Evolutionary conservation across 2,888 invertebrate genomes (phyloP), one percentile per base, ranked within the genome.

Genomic region (Lomographa bimaculata): DNA sequence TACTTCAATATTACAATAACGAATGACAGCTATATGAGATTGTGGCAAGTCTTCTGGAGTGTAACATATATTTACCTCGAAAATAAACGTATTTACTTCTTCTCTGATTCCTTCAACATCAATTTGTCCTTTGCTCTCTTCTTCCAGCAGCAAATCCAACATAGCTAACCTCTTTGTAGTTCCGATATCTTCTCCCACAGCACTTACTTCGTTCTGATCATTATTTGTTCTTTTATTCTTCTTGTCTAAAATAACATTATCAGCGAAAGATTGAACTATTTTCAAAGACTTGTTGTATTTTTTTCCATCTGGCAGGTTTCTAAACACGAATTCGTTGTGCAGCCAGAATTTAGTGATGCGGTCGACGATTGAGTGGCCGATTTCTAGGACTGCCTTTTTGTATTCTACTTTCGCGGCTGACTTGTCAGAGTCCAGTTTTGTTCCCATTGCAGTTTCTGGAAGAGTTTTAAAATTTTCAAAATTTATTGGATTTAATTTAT

Each of bases 1-100:
- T n/a, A n/a, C n/a, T n/a, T n/a, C n/a, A n/a, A n/a, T n/a, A n/a
- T n/a, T n/a, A n/a, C n/a, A n/a, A n/a, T n/a, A n/a, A n/a, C n/a
- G n/a, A n/a, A n/a, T n/a, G n/a, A n/a, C n/a, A n/a, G n/a, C n/a
- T n/a, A n/a, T n/a, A n/a, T n/a, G n/a, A n/a, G n/a, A n/a, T n/a
- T n/a, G n/a, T n/a, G n/a, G n/a, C n/a, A n/a, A n/a, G n/a, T n/a
- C n/a, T n/a, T n/a, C n/a, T n/a, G n/a, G n/a, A n/a, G n/a, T n/a
- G n/a, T n/a, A n/a, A n/a, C n/a, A n/a, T n/a, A n/a, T n/a, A n/a
- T 33, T 38, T 39, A 54, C 56, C 40, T 50, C 46, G 46, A 61
- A 50, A 92, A 94, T 93, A 57, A 94, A 94, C 0, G 94, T 94
- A 56, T 94, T 92, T 0, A 94, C 93, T 81, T 94, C 93, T 57